Percentiles rank a stretch among this genome's conserved stretches.
Conservation (phyloP, 2,797 vertebrate genomes). For the Antrozous pallidus region DNA sequence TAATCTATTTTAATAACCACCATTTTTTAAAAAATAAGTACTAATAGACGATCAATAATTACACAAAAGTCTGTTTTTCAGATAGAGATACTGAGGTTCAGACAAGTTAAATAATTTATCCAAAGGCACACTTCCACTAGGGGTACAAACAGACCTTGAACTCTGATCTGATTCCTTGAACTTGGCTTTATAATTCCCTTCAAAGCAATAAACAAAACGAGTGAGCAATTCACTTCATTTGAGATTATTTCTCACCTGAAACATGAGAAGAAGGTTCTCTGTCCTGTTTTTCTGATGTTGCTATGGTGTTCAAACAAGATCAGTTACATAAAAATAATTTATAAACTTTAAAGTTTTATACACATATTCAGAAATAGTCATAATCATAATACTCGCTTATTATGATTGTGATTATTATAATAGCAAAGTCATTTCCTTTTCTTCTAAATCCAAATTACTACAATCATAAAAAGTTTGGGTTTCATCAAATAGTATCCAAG, state of each 20-base stretch:
- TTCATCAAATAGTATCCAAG: constrained; percentile 37
- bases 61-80: not conserved
- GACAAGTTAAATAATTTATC: not conserved
- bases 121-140: not conserved
- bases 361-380: constrained; percentile 13
- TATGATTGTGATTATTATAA: constrained; percentile 47
- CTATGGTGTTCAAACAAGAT: not conserved
- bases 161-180: not conserved
- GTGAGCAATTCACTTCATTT: constrained; percentile 7
- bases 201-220: not conserved
- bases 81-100: not conserved
- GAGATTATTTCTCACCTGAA: constrained; percentile 29
- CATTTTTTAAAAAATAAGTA: not conserved
- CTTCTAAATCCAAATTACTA: constrained; percentile 39
- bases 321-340: constrained; percentile 27
- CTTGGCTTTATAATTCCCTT: not conserved
- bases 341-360: constrained; percentile 38
- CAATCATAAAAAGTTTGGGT: constrained; percentile 53
- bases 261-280: not conserved
- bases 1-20: not conserved
- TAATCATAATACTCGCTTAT: constrained; percentile 44
- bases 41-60: not conserved
- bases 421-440: constrained; percentile 62
- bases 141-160: not conserved
- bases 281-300: constrained; percentile 11